Percentiles rank a stretch among this genome's conserved stretches.
These are phyloP conservation scores for Drosophila borborema DNA, from an alignment of 2,888 invertebrate species.

Conservation along the genomic window DNA sequence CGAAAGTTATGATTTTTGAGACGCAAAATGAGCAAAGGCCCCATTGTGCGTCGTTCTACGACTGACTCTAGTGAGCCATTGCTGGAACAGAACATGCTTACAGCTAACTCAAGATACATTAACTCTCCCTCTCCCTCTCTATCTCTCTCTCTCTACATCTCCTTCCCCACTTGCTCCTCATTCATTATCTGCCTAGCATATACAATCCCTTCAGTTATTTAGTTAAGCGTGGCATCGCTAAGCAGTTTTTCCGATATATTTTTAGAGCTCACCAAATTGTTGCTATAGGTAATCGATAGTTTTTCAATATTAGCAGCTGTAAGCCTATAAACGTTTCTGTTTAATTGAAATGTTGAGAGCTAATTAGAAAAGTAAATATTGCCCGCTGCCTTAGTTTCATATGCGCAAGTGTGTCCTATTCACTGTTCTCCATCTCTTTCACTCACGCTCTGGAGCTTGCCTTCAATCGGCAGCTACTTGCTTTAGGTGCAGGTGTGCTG, in stretches of 20 bases:
- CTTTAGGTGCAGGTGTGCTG: conserved; percentile 18
- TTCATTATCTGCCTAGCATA: background rate
- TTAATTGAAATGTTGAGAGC: conserved; percentile 10
- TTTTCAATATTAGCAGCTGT: background rate
- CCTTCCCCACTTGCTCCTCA: too few species aligned
- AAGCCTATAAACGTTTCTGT: background rate
- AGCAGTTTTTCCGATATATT: background rate
- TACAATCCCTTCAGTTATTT: background rate
- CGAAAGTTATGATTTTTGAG: too few species aligned
- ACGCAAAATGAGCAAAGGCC: too few species aligned
- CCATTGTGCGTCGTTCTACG: too few species aligned
- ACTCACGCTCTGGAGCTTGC: background rate
- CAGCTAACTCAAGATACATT: background rate
- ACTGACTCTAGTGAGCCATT: too few species aligned
- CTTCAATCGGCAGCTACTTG: background rate
- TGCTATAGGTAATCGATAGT: background rate
- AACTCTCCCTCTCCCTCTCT: too few species aligned
- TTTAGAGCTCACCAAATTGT: background rate
- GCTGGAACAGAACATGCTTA: too few species aligned
- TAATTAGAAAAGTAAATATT: conserved; percentile 67
- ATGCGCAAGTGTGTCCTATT: conserved; percentile 22
- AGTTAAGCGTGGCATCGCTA: background rate
- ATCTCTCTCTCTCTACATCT: too few species aligned
- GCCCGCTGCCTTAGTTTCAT: conserved; percentile 41
- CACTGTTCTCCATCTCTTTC: background rate